Conservation (phyloP, 2,113 vertebrate species). For the Thermophis baileyi region DNA sequence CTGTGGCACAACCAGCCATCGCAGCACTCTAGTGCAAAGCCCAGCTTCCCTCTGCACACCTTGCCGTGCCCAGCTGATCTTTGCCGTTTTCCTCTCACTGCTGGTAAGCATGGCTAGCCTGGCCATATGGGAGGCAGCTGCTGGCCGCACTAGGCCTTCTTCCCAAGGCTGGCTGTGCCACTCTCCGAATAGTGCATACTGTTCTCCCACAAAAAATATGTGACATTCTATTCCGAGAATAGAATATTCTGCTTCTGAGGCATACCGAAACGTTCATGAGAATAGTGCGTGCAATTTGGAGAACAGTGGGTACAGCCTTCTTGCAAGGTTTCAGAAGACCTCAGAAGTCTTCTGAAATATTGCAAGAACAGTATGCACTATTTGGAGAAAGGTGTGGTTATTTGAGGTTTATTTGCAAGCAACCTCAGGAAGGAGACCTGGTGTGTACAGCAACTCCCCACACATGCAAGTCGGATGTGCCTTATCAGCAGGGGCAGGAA, state of each 20-base stretch:
- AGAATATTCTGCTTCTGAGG: background rate
- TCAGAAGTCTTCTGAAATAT: background rate
- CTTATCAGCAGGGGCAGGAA: background rate
- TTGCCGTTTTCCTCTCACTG: background rate
- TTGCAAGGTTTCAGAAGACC: background rate
- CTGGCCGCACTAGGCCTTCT: background rate
- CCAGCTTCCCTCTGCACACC: background rate
- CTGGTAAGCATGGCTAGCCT: background rate
- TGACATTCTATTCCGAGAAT: background rate
- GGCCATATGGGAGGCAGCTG: background rate
- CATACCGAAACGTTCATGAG: background rate
- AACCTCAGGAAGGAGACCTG: background rate
- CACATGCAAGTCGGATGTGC: background rate
- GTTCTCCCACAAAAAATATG: background rate
- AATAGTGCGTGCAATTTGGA: background rate
- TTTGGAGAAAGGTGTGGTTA: background rate
- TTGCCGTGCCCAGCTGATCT: background rate
- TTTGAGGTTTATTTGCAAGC: background rate
- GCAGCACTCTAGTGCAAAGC: background rate
- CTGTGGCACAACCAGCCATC: background rate
- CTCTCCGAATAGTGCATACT: background rate
- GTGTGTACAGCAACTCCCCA: background rate
- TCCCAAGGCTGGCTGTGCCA: background rate
- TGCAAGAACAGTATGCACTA: background rate
- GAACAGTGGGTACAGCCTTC: background rate